Evolutionary conservation across 2,797 vertebrate species (phyloP), one percentile per base, ranked within the genome.

Genomic region (Bovichtus variegatus): DNA sequence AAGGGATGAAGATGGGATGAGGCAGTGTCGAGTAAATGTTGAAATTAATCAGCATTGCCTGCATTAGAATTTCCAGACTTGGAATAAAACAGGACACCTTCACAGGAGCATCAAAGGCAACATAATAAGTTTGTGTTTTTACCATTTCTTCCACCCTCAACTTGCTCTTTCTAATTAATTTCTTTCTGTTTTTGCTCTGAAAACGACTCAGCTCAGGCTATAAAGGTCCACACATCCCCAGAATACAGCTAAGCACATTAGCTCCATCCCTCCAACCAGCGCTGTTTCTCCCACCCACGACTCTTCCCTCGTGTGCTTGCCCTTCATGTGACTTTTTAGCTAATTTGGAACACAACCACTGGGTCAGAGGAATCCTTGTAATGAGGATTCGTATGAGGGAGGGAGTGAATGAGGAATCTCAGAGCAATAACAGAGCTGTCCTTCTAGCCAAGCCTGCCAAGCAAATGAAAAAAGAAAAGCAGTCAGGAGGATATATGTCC

Each of bases 291-390:
- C 78, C 86, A 80, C 76, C 72, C 82, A 51, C 31, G 1, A 55
- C 61, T 78, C 71, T 68, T 53, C 58, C 54, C 71, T 87, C 81
- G 80, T 74, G 79, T 86, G 80, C 82, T 81, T 81, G 86, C 72
- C 85, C 87, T 87, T 94, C 83, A 82, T 89, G 69, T 77, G 82
- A 90, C 74, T 91, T 90, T 90, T 82, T 43, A 86, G 83, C 77
- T 89, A 78, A 89, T 93, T 93, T 88, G 74, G 81, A 85, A 75
- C 76, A 74, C 78, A 92, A 86, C 88, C 81, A 80, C 44, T 71
- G 82, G 83, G 70, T 67, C 58, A 71, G 75, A 84, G 62, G 64
- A 87, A 76, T 85, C 67, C 60, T 65, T 60, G 53, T 86, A 85
- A 91, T 89, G 83, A 90, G 82, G 79, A 82, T 80, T 85, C 25